phyloP scores from a whole-genome alignment of 2,113 vertebrate species.

The Pelecanus crispus region DNA sequence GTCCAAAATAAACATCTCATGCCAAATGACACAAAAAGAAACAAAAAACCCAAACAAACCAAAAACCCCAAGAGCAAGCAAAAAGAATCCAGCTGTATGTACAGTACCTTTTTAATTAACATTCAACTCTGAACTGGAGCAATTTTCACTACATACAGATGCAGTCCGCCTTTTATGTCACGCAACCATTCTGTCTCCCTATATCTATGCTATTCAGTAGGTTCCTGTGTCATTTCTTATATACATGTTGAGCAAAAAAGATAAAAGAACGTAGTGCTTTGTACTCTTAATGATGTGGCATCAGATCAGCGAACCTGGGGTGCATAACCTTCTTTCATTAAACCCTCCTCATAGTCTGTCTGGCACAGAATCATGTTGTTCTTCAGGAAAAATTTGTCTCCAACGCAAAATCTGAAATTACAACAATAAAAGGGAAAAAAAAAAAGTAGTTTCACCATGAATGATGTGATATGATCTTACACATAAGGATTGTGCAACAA shows the following conservation, averaged over 20 bases:
- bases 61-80: constrained; percentile 77
- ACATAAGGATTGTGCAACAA: not conserved
- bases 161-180: constrained; percentile 74
- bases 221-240: constrained; percentile 78
- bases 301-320: constrained; percentile 92
- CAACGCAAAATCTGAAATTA: constrained; percentile 93
- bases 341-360: constrained; percentile 98
- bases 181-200: constrained; percentile 73
- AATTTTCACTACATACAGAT: constrained; percentile 78
- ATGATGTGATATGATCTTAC: not conserved
- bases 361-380: constrained; percentile 99
- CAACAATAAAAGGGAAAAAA: not conserved
- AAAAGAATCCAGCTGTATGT: constrained; percentile 76
- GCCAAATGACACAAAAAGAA: constrained; percentile 87
- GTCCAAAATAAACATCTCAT: constrained; percentile 99
- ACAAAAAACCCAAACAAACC: constrained; percentile 73
- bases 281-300: constrained; percentile 63
- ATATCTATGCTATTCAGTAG: constrained; percentile 89
- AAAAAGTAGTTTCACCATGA: not conserved
- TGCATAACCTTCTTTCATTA: constrained; percentile 98
- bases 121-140: constrained; percentile 79
- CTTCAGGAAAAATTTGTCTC: constrained; percentile 99
- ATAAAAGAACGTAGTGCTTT: constrained; percentile 84
- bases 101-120: constrained; percentile 80
- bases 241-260: constrained; percentile 77